Base-by-base conservation (phyloP, 2,888 invertebrate genomes). In the Cybosia mesomella region DNA sequence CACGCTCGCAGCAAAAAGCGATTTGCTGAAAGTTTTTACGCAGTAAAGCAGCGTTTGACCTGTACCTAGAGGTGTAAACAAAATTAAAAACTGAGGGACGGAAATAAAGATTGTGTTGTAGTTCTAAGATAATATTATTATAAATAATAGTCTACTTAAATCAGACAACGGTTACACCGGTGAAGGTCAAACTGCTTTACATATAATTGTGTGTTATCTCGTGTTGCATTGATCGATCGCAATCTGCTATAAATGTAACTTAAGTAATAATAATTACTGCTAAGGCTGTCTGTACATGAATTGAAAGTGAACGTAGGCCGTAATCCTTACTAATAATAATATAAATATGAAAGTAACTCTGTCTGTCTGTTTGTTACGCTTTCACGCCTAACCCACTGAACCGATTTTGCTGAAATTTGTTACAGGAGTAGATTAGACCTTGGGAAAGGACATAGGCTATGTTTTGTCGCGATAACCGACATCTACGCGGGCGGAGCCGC, bases 101-200 rank as follows among this genome's bases (percentile, higher is more conserved):
- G 18, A 3, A 43, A 43, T 18, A 7, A 5, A 43, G 18, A 43
- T 43, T 7, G 43, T 43, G 18, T 18, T 43, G 43, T 18, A 18
- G 43, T 43, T n/a, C 49, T n/a, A n/a, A n/a, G 49, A 49, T 49
- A 49, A 49, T n/a, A 49, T 49, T n/a, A 8, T 32, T 28, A 32
- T n/a, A 15, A 21, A 55, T 32, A 36, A 36, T 18, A n/a, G 54
- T 18, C 3, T 10, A 59, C 59, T 49, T 15, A 13, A 39, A 1
- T 43, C 32, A 61, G 71, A 64, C 57, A 64, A 71, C 71, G 55
- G 72, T 71, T 59, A 71, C 59, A 34, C 49, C 74, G 76, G 80
- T 80, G 77, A 76, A 80, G 80, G 80, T 32, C 68, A 60, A 28
- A 58, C 24, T 21, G 18, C 69, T 73, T 72, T 77, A 77, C 72